phyloP scores from a whole-genome alignment of 2,888 invertebrate species.

The Orgyia antiqua region DNA sequence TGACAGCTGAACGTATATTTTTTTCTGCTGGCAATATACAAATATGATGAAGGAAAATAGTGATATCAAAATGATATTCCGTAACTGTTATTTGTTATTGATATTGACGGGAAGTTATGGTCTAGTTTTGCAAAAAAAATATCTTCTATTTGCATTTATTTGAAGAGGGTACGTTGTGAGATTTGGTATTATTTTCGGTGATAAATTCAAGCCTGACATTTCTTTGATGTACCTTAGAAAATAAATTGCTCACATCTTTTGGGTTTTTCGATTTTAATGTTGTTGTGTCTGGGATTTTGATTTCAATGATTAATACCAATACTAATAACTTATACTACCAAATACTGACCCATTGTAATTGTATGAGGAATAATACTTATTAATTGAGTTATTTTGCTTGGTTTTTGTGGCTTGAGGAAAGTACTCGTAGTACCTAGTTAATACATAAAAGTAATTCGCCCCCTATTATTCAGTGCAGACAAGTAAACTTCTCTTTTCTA shows the following conservation, averaged over 20 bases:
- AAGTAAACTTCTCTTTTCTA: too few species aligned
- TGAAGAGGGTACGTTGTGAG: not conserved
- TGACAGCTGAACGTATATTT: conserved; percentile 15
- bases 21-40: conserved; percentile 15
- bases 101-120: not conserved
- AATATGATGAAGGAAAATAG: conserved; percentile 11
- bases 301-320: too few species aligned
- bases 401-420: too few species aligned
- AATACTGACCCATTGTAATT: too few species aligned
- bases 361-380: too few species aligned
- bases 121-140: not conserved
- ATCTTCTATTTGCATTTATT: not conserved
- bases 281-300: too few species aligned
- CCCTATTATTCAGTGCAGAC: too few species aligned
- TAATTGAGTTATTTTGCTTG: too few species aligned
- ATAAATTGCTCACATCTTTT: not conserved
- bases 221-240: not conserved
- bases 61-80: conserved; percentile 2
- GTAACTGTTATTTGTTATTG: conserved; percentile 3
- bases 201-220: not conserved
- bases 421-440: too few species aligned
- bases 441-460: too few species aligned
- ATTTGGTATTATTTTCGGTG: conserved; percentile 2
- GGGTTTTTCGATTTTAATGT: not conserved
- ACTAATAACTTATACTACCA: too few species aligned